Conservation (phyloP, 2,113 vertebrate genomes). For the Campylomormyrus numenius region DNA sequence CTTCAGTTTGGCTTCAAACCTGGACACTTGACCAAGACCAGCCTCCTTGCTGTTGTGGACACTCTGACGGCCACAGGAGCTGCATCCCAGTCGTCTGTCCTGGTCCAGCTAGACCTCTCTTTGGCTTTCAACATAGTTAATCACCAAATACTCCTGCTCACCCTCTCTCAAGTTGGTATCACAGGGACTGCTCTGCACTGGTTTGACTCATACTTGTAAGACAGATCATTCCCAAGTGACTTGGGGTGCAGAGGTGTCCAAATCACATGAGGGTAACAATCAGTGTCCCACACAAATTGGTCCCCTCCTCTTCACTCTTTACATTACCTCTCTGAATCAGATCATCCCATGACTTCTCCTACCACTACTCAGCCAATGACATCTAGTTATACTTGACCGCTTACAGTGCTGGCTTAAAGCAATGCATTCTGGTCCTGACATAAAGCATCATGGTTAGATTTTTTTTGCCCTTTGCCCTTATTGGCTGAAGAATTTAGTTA, state of each 20-base stretch:
- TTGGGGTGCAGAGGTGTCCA: neutral
- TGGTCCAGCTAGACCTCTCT: neutral
- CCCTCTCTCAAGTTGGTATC: neutral
- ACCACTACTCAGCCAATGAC: neutral
- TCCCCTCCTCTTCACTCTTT: neutral
- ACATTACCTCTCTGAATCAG: neutral
- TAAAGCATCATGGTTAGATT: too few relatives aligned
- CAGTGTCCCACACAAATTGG: neutral
- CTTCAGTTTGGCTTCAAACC: neutral
- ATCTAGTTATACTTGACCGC: neutral
- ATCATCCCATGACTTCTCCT: neutral
- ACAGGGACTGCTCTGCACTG: neutral
- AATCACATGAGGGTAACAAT: neutral
- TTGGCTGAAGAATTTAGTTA: too few relatives aligned
- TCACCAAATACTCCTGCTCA: neutral
- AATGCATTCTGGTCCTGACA: too few relatives aligned
- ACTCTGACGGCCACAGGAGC: neutral
- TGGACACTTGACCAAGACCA: neutral
- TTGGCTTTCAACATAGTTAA: neutral
- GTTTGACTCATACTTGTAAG: neutral
- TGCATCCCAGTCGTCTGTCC: neutral
- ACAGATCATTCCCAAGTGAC: neutral
- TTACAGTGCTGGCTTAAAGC: too few relatives aligned
- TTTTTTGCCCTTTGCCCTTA: too few relatives aligned
- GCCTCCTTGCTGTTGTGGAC: neutral